phyloP scores from a whole-genome alignment of 2,797 vertebrate species.

The Acanthurus tractus region DNA sequence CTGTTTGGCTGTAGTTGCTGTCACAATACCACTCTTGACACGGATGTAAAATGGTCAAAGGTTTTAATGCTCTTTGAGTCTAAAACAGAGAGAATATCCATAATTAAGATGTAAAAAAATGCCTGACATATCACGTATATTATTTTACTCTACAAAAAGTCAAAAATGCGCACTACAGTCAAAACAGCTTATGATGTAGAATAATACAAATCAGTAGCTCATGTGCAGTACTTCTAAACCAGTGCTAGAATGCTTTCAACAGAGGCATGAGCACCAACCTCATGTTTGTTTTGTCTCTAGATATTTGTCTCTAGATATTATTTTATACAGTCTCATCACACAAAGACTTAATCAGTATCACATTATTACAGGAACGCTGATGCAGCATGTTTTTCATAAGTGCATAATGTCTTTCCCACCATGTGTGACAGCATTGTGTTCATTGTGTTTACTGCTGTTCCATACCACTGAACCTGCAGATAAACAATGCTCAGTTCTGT shows the following conservation, averaged over 20 bases:
- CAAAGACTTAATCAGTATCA: slow-evolving; percentile 23
- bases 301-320: slow-evolving; percentile 10
- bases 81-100: not conserved
- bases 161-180: not conserved
- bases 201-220: slow-evolving; percentile 1
- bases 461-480: slow-evolving; percentile 19
- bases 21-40: slow-evolving; percentile 16
- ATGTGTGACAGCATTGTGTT: slow-evolving; percentile 38
- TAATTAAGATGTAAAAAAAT: not conserved
- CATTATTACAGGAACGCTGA: slow-evolving; percentile 20
- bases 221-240: not conserved
- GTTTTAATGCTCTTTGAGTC: not conserved
- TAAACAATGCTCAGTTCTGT: slow-evolving; percentile 21
- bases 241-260: not conserved
- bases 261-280: not conserved
- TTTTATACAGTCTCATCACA: slow-evolving; percentile 6
- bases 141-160: not conserved
- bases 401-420: slow-evolving; percentile 31
- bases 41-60: slow-evolving; percentile 14
- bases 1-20: slow-evolving; percentile 27
- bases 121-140: not conserved
- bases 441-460: slow-evolving; percentile 31
- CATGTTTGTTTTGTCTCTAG: not conserved
- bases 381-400: slow-evolving; percentile 29
- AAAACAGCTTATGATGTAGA: not conserved